Conservation (phyloP, 2,113 vertebrate species). For the Tyrannus savana region DNA sequence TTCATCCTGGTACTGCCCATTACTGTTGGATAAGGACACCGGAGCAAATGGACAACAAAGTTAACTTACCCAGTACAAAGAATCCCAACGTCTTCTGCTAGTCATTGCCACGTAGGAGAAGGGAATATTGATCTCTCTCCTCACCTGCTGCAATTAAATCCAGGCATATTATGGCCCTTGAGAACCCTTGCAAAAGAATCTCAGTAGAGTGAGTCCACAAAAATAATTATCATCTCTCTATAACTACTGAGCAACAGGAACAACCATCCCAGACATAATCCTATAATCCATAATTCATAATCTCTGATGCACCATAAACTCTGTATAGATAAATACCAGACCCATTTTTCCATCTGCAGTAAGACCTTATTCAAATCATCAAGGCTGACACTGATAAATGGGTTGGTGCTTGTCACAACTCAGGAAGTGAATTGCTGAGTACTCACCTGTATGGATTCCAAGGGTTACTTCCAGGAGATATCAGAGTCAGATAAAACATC, state of each 20-base stretch:
- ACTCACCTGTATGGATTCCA: background rate
- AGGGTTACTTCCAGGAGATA: background rate
- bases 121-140: background rate
- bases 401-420: background rate
- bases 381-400: background rate
- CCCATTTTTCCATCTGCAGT: background rate
- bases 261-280: background rate
- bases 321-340: background rate
- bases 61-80: background rate
- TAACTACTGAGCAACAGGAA: background rate
- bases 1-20: background rate
- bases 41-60: accelerated
- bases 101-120: background rate
- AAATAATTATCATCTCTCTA: background rate
- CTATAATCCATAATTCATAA: background rate
- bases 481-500: background rate
- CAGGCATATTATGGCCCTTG: background rate
- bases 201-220: background rate
- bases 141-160: background rate
- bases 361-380: background rate
- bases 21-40: background rate
- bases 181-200: background rate
- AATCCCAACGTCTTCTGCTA: background rate
- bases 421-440: background rate
- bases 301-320: background rate